Conservation (phyloP, 2,888 invertebrate genomes). For the Diadegma fenestrale region DNA sequence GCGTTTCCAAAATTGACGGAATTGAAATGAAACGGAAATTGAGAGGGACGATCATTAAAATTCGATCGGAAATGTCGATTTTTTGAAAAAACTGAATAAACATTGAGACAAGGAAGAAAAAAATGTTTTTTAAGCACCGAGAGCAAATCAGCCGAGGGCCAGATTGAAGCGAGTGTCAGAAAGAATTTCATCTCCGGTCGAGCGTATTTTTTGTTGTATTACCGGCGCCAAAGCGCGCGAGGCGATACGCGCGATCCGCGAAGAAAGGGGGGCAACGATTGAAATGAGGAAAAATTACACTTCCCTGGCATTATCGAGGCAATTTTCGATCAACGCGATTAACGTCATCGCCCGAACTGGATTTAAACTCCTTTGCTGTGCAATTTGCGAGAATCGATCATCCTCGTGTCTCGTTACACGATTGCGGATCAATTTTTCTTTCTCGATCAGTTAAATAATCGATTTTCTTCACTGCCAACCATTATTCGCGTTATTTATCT, state of each 20-base stretch:
- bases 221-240: conserved; percentile 37
- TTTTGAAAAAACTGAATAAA: neutral
- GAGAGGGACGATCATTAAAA: too few species aligned
- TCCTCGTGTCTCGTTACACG: conserved; percentile 32
- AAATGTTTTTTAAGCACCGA: neutral
- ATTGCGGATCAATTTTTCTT: conserved; percentile 37
- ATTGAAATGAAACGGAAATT: neutral
- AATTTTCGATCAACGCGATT: conserved; percentile 62
- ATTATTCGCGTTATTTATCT: conserved; percentile 39
- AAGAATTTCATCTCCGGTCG: conserved; percentile 20
- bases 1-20: neutral
- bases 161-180: conserved; percentile 10
- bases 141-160: neutral
- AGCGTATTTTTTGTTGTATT: conserved; percentile 18
- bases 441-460: conserved; percentile 52
- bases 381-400: conserved; percentile 62
- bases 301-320: conserved; percentile 55
- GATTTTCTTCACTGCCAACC: conserved; percentile 30
- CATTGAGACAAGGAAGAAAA: neutral
- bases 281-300: conserved; percentile 60
- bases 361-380: conserved; percentile 53
- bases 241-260: neutral
- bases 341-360: conserved; percentile 55
- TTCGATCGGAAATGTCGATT: neutral
- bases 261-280: conserved; percentile 42